Percentiles rank a stretch among this genome's conserved stretches.
phyloP scores from a whole-genome alignment of 2,113 vertebrate genomes.

The Carassius auratus region DNA sequence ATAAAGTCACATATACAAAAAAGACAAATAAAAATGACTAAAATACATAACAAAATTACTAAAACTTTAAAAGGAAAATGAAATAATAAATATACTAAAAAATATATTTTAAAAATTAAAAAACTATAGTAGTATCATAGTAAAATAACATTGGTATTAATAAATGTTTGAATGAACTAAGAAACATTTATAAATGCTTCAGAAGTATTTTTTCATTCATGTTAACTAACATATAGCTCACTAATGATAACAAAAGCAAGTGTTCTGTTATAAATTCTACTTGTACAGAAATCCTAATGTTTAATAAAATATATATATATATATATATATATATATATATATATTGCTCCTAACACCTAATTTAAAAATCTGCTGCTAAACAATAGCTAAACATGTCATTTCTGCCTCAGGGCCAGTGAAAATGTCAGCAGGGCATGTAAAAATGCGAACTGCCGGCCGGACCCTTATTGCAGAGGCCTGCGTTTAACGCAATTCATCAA shows the following conservation, averaged over 20 bases:
- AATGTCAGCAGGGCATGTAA: slow-evolving; percentile 13
- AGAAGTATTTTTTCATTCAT: not conserved
- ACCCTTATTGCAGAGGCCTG: not conserved
- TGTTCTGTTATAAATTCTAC: not conserved
- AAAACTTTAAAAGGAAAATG: too few relatives aligned
- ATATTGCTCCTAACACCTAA: not conserved
- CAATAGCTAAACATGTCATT: not conserved
- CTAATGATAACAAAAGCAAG: not conserved
- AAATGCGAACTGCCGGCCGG: not conserved
- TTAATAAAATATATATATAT: not conserved
- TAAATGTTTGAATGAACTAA: not conserved
- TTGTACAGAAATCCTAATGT: not conserved
- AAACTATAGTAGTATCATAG: too few relatives aligned
- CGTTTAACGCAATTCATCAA: slow-evolving; percentile 13
- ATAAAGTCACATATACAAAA: too few relatives aligned
- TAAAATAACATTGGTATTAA: not conserved
- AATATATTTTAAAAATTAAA: too few relatives aligned
- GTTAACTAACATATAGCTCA: not conserved
- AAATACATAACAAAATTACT: too few relatives aligned
- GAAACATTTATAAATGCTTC: not conserved
- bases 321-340: too few relatives aligned
- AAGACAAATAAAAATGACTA: too few relatives aligned
- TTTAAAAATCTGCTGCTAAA: not conserved
- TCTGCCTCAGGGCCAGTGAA: not conserved
- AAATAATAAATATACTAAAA: too few relatives aligned